Evolutionary conservation across 2,113 vertebrate species (phyloP).

Genomic region (Oriolus oriolus): DNA sequence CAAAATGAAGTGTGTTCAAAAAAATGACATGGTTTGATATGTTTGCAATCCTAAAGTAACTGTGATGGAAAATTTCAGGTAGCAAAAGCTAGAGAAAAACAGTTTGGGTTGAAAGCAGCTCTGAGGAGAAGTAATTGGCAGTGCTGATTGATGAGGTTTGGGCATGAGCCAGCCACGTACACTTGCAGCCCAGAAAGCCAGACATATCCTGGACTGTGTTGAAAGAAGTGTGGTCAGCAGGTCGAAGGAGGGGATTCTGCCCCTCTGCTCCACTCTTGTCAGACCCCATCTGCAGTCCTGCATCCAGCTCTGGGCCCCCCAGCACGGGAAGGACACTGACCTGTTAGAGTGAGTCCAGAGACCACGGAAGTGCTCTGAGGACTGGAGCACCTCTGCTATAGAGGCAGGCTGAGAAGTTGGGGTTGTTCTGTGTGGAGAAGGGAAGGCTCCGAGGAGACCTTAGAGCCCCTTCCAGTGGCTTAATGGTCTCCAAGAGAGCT

Average conservation of each 20-base stretch:
- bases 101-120: not conserved
- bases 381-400: not conserved
- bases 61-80: not conserved
- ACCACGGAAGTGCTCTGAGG: not conserved
- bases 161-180: not conserved
- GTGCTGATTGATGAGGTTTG: not conserved
- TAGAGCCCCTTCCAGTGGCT: not conserved
- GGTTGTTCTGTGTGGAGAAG: not conserved
- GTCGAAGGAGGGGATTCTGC: not conserved
- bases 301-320: not conserved
- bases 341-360: not conserved
- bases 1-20: not conserved
- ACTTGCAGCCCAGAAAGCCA: not conserved
- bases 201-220: accelerated
- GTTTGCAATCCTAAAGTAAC: not conserved
- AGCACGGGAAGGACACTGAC: too few species aligned
- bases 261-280: not conserved
- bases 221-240: not conserved
- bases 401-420: not conserved
- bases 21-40: not conserved
- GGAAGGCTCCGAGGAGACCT: not conserved
- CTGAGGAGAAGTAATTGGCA: not conserved
- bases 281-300: not conserved
- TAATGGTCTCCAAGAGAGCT: not conserved
- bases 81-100: not conserved